phyloP scores from a whole-genome alignment of 2,797 vertebrate genomes.

The Gobionotothen gibberifrons region DNA sequence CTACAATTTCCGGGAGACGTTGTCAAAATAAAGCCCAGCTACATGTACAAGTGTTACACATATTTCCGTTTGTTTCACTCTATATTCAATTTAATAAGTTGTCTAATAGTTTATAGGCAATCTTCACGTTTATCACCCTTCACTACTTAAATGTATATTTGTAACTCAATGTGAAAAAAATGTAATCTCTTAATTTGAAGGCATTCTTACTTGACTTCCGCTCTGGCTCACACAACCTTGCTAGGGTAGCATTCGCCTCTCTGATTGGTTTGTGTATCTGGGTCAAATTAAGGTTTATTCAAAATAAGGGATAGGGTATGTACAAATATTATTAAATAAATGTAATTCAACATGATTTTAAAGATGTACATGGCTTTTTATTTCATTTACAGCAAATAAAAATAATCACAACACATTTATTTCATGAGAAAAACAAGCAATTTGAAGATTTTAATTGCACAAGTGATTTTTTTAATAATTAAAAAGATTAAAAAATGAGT shows the following conservation, averaged over 20 bases:
- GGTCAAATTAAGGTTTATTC: constrained; percentile 13
- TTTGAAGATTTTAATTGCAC: neutral
- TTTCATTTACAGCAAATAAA: neutral
- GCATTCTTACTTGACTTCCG: neutral
- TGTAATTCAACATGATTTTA: neutral
- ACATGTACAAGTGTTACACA: rapidly evolving
- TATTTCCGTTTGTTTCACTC: rapidly evolving
- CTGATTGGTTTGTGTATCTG: constrained; percentile 69
- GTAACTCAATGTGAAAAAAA: neutral
- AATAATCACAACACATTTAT: neutral
- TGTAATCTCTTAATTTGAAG: constrained; percentile 59
- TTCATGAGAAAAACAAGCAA: neutral
- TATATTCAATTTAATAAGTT: rapidly evolving
- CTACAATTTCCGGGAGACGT: neutral
- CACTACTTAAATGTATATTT: neutral
- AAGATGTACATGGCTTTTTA: neutral
- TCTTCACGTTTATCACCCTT: rapidly evolving
- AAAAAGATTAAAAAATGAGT: neutral
- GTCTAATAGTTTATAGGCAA: rapidly evolving
- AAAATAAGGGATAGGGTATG: neutral
- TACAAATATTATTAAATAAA: neutral
- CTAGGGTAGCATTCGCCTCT: constrained; percentile 1
- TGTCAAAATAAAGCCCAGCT: constrained; percentile 42
- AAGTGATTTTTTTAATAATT: neutral
- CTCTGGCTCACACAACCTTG: constrained; percentile 60